These are phyloP conservation scores for Zygaena filipendulae DNA, from an alignment of 2,888 invertebrate species.

Conservation along the genomic window DNA sequence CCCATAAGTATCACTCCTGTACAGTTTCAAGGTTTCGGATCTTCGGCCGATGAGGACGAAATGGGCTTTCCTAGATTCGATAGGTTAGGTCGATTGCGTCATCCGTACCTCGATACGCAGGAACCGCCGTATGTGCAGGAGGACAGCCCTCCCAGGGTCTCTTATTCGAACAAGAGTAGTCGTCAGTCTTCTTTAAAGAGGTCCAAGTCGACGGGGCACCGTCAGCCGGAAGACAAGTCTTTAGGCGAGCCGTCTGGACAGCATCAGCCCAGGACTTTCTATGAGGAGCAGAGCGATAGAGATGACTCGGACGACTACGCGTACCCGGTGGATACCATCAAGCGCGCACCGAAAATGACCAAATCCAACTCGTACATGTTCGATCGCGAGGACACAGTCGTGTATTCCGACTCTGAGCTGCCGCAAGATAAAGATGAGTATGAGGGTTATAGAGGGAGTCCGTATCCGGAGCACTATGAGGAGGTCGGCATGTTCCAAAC, in stretches of 20 bases:
- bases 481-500: conserved; percentile 56
- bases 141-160: conserved; percentile 52
- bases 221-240: conserved; percentile 43
- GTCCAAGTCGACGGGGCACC: conserved; percentile 38
- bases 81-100: conserved; percentile 65
- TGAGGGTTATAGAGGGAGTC: conserved; percentile 53
- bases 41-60: conserved; percentile 73
- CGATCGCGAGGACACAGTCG: conserved; percentile 52
- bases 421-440: conserved; percentile 54
- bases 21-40: conserved; percentile 71
- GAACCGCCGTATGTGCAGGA: conserved; percentile 59
- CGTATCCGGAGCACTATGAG: conserved; percentile 58
- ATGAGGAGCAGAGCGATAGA: conserved; percentile 52
- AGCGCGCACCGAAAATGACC: conserved; percentile 53
- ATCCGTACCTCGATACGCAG: conserved; percentile 61
- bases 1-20: conserved; percentile 57
- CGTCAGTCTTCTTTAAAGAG: conserved; percentile 60
- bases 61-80: conserved; percentile 74
- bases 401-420: conserved; percentile 54
- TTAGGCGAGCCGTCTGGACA: conserved; percentile 45
- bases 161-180: conserved; percentile 58
- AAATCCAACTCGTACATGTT: conserved; percentile 53
- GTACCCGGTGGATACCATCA: conserved; percentile 61
- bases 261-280: conserved; percentile 38
- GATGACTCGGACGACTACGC: conserved; percentile 63